Conservation (phyloP, 2,797 vertebrate species). For the Rhinichthys osculus region DNA sequence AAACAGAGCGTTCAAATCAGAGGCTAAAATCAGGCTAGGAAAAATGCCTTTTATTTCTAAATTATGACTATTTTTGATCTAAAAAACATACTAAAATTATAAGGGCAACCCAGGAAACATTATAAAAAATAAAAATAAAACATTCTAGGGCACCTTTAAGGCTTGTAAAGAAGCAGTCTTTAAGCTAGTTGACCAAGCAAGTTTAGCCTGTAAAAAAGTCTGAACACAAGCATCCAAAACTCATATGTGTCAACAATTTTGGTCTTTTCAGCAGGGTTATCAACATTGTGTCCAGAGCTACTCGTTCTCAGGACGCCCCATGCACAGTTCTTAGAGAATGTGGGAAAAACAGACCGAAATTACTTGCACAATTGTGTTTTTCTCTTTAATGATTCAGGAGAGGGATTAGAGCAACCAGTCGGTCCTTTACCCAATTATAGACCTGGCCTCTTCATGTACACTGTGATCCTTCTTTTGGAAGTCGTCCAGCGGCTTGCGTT, state of each 20-base stretch:
- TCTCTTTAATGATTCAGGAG: slow-evolving; percentile 72
- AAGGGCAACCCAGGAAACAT: too few species aligned
- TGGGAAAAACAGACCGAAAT: slow-evolving; percentile 55
- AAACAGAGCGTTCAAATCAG: too few species aligned
- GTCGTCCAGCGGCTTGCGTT: slow-evolving; percentile 48
- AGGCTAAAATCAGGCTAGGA: too few species aligned
- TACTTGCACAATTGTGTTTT: slow-evolving; percentile 70
- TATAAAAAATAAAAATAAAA: too few species aligned
- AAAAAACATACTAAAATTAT: too few species aligned
- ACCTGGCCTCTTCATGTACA: slow-evolving; percentile 66
- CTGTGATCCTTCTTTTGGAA: slow-evolving; percentile 59
- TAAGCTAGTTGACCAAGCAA: not conserved
- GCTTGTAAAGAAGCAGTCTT: not conserved
- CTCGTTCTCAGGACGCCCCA: not conserved
- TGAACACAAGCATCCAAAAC: not conserved
- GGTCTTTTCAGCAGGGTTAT: slow-evolving; percentile 18
- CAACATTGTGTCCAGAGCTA: not conserved
- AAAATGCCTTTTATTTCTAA: too few species aligned
- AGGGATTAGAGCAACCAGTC: slow-evolving; percentile 72
- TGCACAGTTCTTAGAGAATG: slow-evolving; percentile 44
- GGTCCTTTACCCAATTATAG: slow-evolving; percentile 80
- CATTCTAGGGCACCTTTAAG: not conserved
- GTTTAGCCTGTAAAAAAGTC: not conserved
- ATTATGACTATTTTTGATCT: too few species aligned
- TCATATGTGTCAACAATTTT: not conserved